phyloP scores from a whole-genome alignment of 2,797 vertebrate genomes.

The Parotocinclus haroldoi region DNA sequence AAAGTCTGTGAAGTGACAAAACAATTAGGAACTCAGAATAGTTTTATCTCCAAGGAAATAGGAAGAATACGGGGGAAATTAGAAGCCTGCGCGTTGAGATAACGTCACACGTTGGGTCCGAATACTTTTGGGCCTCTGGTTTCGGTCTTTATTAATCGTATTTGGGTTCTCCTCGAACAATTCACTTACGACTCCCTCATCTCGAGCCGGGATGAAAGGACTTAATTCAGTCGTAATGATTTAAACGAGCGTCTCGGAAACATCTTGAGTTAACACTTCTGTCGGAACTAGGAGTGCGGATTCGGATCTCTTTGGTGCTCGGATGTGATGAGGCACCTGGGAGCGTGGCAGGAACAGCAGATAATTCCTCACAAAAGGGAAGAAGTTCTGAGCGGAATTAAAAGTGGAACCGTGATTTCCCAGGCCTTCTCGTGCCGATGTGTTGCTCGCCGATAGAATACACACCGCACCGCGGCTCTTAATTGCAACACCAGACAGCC shows the following conservation, averaged over 20 bases:
- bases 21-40: constrained; percentile 41
- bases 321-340: constrained; percentile 68
- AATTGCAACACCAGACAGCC: constrained; percentile 56
- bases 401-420: constrained; percentile 68
- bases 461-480: constrained; percentile 57
- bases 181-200: constrained; percentile 71
- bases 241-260: constrained; percentile 60
- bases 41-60: constrained; percentile 38
- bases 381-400: constrained; percentile 69
- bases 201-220: constrained; percentile 64
- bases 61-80: constrained; percentile 32
- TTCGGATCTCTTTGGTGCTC: constrained; percentile 62
- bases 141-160: constrained; percentile 62
- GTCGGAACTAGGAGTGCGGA: constrained; percentile 61
- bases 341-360: constrained; percentile 56
- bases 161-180: constrained; percentile 55
- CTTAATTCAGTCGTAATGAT: constrained; percentile 64
- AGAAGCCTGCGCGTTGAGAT: constrained; percentile 54
- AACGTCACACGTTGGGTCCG: constrained; percentile 58
- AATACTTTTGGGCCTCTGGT: constrained; percentile 60
- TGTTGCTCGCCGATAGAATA: constrained; percentile 65
- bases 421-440: constrained; percentile 55
- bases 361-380: constrained; percentile 57
- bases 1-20: constrained; percentile 29
- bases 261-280: constrained; percentile 65